Evolutionary conservation across 1,140 invertebrate species (phyloP), one percentile per base, ranked within the genome.

Genomic region (Heliconius melpomene): DNA sequence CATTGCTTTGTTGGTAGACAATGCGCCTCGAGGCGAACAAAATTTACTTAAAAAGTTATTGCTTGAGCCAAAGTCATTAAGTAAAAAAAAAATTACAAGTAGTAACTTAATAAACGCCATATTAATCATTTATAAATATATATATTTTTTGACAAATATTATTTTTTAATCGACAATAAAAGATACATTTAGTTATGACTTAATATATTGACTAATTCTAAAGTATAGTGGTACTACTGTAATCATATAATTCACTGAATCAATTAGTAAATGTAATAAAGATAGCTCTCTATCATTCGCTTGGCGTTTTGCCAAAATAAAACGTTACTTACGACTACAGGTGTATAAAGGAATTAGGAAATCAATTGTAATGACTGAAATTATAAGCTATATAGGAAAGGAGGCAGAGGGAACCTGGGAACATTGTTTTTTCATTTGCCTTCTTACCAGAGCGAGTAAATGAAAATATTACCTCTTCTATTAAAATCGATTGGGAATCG

Each of bases 251-350:
- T 66, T 66, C 60, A 66, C 5, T 66, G 23, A 66, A 66, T 66
- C 60, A 66, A 66, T 66, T 66, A 66, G 60, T 26, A 66, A 26
- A 66, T 66, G 60, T 66, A 66, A 66, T 66, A 66, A 26, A 66
- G 60, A 66, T 66, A 66, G 60, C 60, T 66, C 60, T 26, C 60
- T 66, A 66, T 66, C 60, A 66, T 26, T 3, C 60, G 23, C 11
- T 66, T 66, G 60, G 60, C 26, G 60, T 29, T 26, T 29, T 29
- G 60, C 60, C 60, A 66, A 13, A 66, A 26, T 66, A 29, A 26
- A 66, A 66, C 5, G 13, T 26, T 66, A 16, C 26, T 66, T 16
- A 26, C 13, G 57, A 1, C 57, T 66, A 29, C 60, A 66, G 60
- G 60, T 66, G 60, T 11, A 66, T 29, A 66, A 29, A 29, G 1